Percentiles rank a stretch among this genome's conserved stretches.
Evolutionary conservation across 2,888 invertebrate species (phyloP).

Genomic region (Pandemis corylana): DNA sequence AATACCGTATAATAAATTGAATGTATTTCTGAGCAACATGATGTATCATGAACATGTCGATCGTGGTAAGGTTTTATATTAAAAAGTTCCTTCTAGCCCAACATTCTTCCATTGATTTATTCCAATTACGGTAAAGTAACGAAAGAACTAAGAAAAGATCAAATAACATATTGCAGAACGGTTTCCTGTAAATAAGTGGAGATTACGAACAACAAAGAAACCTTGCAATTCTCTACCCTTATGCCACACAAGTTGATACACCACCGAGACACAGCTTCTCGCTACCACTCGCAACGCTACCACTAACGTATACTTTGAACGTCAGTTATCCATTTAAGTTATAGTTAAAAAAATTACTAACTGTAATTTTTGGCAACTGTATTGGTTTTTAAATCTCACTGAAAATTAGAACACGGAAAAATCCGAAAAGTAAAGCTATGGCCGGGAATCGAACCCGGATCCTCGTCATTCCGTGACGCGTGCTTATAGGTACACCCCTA

Average conservation of each 20-base stretch:
- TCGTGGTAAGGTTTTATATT: neutral
- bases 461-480: too few relatives aligned
- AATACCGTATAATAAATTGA: too few relatives aligned
- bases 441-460: too few relatives aligned
- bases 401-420: too few relatives aligned
- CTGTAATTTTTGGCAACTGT: too few relatives aligned
- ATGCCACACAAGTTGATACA: neutral
- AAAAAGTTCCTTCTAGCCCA: neutral
- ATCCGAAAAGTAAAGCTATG: too few relatives aligned
- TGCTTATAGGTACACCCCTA: too few relatives aligned
- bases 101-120: neutral
- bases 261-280: neutral
- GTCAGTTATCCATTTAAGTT: too few relatives aligned
- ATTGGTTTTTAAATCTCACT: too few relatives aligned
- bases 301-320: too few relatives aligned
- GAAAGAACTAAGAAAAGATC: constrained; percentile 17
- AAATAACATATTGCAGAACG: constrained; percentile 19
- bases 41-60: neutral
- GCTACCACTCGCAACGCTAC: neutral
- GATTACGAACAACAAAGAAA: constrained; percentile 30
- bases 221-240: constrained; percentile 19
- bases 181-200: constrained; percentile 24
- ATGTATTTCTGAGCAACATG: neutral
- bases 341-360: too few relatives aligned
- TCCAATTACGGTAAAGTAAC: neutral